Conservation (phyloP, 2,113 vertebrate species). For the Vanacampus margaritifer region DNA sequence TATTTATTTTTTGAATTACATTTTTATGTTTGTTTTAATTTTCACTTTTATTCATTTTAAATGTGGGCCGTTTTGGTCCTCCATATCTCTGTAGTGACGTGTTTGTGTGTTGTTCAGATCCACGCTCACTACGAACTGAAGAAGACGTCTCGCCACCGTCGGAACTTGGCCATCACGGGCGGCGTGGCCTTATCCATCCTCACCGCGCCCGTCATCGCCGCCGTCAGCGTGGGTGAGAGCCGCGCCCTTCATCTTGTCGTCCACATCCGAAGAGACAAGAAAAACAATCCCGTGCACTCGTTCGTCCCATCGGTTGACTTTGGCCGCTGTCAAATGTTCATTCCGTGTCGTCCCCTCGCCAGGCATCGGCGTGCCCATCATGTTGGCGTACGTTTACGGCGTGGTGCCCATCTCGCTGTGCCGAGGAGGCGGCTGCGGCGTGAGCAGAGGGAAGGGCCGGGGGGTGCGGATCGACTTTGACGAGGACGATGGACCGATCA, state of each 20-base stretch:
- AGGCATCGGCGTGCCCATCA: slow-evolving; percentile 99
- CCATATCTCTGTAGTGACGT: no score
- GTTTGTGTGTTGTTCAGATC: slow-evolving; percentile 75
- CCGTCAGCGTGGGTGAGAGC: slow-evolving; percentile 92
- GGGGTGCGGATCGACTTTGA: slow-evolving; percentile 97
- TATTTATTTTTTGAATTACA: no score
- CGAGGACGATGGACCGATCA: slow-evolving; percentile 95
- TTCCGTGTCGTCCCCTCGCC: background rate
- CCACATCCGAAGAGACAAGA: background rate
- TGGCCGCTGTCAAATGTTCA: no score
- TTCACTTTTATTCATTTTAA: no score
- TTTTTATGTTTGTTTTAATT: no score
- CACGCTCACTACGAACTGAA: slow-evolving; percentile 94
- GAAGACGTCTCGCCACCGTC: slow-evolving; percentile 90
- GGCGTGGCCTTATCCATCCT: slow-evolving; percentile 95
- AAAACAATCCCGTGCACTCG: no score
- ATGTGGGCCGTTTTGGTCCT: no score
- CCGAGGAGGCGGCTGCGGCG: slow-evolving; percentile 92
- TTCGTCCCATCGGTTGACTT: no score
- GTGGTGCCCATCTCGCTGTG: slow-evolving; percentile 97
- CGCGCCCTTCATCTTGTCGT: background rate
- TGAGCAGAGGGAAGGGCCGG: slow-evolving; percentile 92
- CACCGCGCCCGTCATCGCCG: slow-evolving; percentile 93
- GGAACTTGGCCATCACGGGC: slow-evolving; percentile 95
- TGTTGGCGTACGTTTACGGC: slow-evolving; percentile 96